These are phyloP conservation scores for Prosapia bicincta DNA, from an alignment of 2,888 invertebrate species.

Conservation along the genomic window DNA sequence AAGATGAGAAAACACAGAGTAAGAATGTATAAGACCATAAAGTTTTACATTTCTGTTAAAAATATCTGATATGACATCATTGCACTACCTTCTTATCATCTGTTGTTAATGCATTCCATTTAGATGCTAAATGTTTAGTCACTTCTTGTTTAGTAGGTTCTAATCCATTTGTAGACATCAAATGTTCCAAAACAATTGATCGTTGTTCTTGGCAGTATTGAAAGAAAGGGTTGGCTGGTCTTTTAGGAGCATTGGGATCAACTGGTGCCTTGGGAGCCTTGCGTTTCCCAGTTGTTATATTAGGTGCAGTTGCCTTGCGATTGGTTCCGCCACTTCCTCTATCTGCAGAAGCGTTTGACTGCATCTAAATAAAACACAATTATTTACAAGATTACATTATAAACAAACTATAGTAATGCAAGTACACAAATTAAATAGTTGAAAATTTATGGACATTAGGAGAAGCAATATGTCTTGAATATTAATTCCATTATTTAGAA, in stretches of 20 bases:
- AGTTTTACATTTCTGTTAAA: too few relatives aligned
- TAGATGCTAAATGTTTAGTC: conserved; percentile 67
- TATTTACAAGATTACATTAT: too few relatives aligned
- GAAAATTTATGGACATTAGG: too few relatives aligned
- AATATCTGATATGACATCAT: too few relatives aligned
- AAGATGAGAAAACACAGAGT: too few relatives aligned
- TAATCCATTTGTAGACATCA: conserved; percentile 52
- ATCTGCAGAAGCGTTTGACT: not conserved
- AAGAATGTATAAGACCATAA: too few relatives aligned
- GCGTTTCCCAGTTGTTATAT: conserved; percentile 48
- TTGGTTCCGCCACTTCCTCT: not conserved
- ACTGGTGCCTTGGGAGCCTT: conserved; percentile 56
- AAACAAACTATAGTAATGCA: too few relatives aligned
- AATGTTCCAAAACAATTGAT: conserved; percentile 55
- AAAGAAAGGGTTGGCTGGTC: conserved; percentile 77
- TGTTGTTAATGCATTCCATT: conserved; percentile 66
- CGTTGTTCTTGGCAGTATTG: conserved; percentile 77
- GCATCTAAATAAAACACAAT: not conserved
- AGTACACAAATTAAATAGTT: too few relatives aligned
- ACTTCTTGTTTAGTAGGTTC: conserved; percentile 73
- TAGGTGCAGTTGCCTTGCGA: not conserved
- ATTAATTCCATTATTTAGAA: too few relatives aligned
- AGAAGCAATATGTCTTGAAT: too few relatives aligned
- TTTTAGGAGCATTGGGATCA: conserved; percentile 74
- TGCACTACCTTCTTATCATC: conserved; percentile 67